phyloP scores from a whole-genome alignment of 2,113 vertebrate genomes.

The Poecile atricapillus region DNA sequence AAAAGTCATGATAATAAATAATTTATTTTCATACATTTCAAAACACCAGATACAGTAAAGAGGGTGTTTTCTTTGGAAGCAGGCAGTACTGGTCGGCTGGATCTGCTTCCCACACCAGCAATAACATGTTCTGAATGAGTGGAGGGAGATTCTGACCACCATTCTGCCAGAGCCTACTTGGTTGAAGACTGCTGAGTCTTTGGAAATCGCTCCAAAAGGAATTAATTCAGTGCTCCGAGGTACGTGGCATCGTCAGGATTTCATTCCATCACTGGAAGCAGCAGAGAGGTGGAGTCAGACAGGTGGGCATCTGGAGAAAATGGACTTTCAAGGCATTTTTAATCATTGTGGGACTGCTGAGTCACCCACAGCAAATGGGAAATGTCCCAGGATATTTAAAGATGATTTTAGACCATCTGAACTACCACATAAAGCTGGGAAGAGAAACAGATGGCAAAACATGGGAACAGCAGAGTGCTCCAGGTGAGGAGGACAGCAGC shows the following conservation, averaged over 20 bases:
- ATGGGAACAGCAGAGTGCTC: neutral
- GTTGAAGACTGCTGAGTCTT: neutral
- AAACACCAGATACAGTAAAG: constrained; percentile 45
- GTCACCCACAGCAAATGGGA: neutral
- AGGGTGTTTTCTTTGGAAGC: constrained; percentile 45
- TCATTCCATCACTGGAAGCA: neutral
- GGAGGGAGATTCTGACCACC: constrained; percentile 28
- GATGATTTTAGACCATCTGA: neutral
- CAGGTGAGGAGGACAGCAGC: neutral
- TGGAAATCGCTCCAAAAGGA: neutral
- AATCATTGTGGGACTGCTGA: neutral
- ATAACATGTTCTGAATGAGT: constrained; percentile 27
- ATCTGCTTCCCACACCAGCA: constrained; percentile 31
- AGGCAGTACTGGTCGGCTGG: neutral
- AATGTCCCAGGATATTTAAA: neutral
- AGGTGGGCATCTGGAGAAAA: neutral
- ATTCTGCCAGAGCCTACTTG: neutral
- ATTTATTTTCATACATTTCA: constrained; percentile 39
- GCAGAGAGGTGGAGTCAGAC: neutral
- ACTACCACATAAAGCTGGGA: neutral
- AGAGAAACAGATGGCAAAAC: neutral
- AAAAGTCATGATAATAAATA: constrained; percentile 58
- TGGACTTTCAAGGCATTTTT: neutral
- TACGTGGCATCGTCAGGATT: accelerated
- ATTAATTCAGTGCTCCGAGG: neutral